phyloP scores from a whole-genome alignment of 2,113 vertebrate species.

The Stomatorhinus ivindoensis region DNA sequence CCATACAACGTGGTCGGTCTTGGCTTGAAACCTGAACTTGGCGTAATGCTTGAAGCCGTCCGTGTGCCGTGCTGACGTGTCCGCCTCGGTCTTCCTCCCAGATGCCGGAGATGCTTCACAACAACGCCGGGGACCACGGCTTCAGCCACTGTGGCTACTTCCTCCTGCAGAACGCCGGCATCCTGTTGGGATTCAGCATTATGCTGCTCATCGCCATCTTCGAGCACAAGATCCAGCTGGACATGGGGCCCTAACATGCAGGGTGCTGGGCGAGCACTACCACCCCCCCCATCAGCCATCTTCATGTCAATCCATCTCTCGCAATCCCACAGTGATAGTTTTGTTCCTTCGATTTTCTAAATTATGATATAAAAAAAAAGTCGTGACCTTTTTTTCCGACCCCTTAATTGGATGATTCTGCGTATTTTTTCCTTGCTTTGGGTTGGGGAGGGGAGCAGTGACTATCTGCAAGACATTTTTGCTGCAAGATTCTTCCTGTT shows the following conservation, averaged over 20 bases:
- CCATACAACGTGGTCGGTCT: background rate
- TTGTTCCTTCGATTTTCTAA: background rate
- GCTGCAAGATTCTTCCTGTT: background rate
- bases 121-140: conserved; percentile 88
- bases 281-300: background rate
- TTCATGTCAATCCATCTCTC: background rate
- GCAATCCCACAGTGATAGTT: background rate
- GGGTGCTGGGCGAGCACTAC: background rate
- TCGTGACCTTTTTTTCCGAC: background rate
- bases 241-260: conserved; percentile 66
- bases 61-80: background rate
- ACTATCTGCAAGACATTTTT: background rate
- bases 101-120: conserved; percentile 97
- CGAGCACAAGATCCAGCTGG: conserved; percentile 87
- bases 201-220: conserved; percentile 94
- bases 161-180: conserved; percentile 91
- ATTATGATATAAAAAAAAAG: background rate
- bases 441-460: background rate
- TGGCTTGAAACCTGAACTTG: background rate
- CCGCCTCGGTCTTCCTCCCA: conserved; percentile 33
- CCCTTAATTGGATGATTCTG: background rate
- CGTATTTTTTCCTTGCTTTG: background rate
- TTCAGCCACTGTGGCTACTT: conserved; percentile 93
- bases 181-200: conserved; percentile 89
- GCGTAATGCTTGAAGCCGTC: background rate